Evolutionary conservation across 2,888 invertebrate species (phyloP).

Genomic region (Phyto melanocephala): DNA sequence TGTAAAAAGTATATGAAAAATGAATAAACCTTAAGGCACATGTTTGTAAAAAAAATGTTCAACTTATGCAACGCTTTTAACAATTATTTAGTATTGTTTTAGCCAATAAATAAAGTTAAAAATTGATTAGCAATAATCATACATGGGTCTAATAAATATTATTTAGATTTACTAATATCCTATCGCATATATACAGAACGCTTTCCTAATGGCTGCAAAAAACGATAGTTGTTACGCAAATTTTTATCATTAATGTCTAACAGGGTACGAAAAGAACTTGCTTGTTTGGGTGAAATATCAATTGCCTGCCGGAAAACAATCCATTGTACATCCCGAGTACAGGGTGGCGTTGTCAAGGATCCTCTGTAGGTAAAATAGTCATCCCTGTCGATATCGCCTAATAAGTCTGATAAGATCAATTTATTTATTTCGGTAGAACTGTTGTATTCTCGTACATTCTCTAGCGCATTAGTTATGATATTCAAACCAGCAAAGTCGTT

Average conservation of each 20-base stretch:
- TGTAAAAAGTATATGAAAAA: too few species aligned
- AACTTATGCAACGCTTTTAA: too few species aligned
- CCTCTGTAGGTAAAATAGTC: conserved; percentile 65
- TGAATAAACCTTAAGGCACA: too few species aligned
- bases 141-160: neutral
- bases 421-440: conserved; percentile 37
- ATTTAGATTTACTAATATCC: neutral
- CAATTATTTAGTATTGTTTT: too few species aligned
- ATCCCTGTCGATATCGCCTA: conserved; percentile 39
- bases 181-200: conserved; percentile 38
- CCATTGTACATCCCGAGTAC: conserved; percentile 65
- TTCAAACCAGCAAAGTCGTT: conserved; percentile 50
- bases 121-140: too few species aligned
- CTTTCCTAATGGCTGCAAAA: conserved; percentile 60
- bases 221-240: conserved; percentile 66
- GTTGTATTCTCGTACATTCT: conserved; percentile 45
- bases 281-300: conserved; percentile 30
- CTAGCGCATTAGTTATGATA: conserved; percentile 45
- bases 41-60: too few species aligned
- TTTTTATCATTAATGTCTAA: conserved; percentile 49
- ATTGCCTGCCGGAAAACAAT: conserved; percentile 56
- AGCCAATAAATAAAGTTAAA: too few species aligned
- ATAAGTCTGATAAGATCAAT: conserved; percentile 37
- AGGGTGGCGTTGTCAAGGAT: conserved; percentile 66
- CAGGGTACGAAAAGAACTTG: conserved; percentile 41